Conservation (phyloP, 2,113 vertebrate species). For the Nannospalax galili region DNA sequence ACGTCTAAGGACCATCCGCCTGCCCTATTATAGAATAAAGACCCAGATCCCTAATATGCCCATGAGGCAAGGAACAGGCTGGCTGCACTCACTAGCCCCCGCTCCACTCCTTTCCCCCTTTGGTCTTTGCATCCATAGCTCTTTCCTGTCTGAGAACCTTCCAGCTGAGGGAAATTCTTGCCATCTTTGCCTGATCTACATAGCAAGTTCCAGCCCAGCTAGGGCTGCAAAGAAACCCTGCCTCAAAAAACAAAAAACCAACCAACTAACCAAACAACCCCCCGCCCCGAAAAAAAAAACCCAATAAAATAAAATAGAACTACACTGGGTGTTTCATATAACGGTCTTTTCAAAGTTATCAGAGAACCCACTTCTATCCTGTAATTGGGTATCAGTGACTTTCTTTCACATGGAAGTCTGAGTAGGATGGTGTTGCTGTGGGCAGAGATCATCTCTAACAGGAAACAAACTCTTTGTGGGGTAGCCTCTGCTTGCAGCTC, state of each 20-base stretch:
- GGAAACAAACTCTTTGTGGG: not conserved
- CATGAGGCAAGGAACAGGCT: not conserved
- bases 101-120: too few relatives aligned
- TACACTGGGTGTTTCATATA: not conserved
- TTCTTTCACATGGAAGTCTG: not conserved
- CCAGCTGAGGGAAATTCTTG: too few relatives aligned
- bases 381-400: not conserved
- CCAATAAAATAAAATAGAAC: not conserved
- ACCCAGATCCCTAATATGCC: not conserved
- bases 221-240: too few relatives aligned
- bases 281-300: too few relatives aligned
- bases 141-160: too few relatives aligned
- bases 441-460: not conserved
- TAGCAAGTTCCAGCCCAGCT: too few relatives aligned
- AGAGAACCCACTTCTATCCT: not conserved
- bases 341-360: not conserved
- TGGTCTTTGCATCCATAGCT: too few relatives aligned
- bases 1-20: not conserved
- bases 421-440: not conserved
- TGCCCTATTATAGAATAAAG: not conserved
- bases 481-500: not conserved
- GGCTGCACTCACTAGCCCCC: too few relatives aligned
- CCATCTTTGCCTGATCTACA: too few relatives aligned
- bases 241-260: too few relatives aligned
- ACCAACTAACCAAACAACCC: too few relatives aligned